Percentiles rank a stretch among this genome's conserved stretches.
phyloP scores from a whole-genome alignment of 64 coral and sea anemone species.

The Stichodactyla helianthus region DNA sequence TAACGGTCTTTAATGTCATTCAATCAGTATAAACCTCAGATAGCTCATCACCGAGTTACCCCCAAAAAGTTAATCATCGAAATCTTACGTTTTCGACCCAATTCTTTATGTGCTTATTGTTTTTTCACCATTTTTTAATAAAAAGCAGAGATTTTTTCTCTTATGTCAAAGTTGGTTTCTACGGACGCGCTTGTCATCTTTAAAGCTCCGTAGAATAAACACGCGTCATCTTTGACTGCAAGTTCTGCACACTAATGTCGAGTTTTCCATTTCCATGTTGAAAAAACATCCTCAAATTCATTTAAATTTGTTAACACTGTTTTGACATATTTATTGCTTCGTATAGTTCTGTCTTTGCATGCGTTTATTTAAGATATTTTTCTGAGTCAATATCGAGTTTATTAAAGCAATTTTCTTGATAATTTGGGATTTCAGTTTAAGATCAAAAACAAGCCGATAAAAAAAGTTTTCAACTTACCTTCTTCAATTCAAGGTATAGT shows the following conservation, averaged over 20 bases:
- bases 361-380: conserved; percentile 4
- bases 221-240: not conserved
- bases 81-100: not conserved
- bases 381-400: not conserved
- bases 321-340: not conserved
- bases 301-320: not conserved
- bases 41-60: too few species aligned
- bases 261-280: not conserved
- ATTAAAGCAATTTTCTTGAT: not conserved
- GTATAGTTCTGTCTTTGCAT: not conserved
- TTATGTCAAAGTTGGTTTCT: not conserved
- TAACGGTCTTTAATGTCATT: not conserved
- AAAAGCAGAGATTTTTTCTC: not conserved
- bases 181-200: not conserved
- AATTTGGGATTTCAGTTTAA: not conserved
- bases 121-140: not conserved
- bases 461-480: not conserved
- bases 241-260: not conserved
- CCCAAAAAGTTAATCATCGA: not conserved
- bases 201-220: not conserved
- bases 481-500: not conserved
- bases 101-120: not conserved
- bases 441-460: not conserved
- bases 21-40: too few species aligned
- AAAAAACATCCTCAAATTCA: not conserved